Conservation (phyloP, 2,113 vertebrate genomes). For the Labeo catla region DNA sequence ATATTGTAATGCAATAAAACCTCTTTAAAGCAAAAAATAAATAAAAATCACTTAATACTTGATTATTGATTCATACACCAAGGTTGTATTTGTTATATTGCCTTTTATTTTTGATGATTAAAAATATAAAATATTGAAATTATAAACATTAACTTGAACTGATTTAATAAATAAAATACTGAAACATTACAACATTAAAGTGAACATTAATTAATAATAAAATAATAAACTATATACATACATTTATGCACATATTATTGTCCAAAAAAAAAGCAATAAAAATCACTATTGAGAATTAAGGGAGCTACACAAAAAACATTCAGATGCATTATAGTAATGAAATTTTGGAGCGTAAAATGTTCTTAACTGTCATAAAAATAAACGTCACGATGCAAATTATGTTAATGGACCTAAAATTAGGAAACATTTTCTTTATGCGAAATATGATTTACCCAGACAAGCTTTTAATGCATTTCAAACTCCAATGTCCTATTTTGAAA, state of each 20-base stretch:
- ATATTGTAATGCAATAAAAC: not conserved
- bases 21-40: not conserved
- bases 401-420: not conserved
- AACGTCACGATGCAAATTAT: not conserved
- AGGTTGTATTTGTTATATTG: not conserved
- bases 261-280: not conserved
- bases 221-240: not conserved
- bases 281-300: not conserved
- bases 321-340: not conserved
- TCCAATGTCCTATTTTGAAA: constrained; percentile 7
- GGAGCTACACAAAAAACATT: not conserved
- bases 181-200: not conserved
- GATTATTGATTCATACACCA: not conserved
- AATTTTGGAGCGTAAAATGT: not conserved
- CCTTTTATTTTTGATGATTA: not conserved
- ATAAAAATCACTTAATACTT: not conserved
- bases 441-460: not conserved
- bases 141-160: not conserved
- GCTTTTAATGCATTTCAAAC: not conserved
- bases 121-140: not conserved
- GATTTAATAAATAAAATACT: not conserved
- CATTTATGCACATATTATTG: not conserved
- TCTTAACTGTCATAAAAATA: not conserved
- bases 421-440: not conserved
- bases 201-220: not conserved